Conservation (phyloP, 2,113 vertebrate species). For the Montifringilla adamsi region DNA sequence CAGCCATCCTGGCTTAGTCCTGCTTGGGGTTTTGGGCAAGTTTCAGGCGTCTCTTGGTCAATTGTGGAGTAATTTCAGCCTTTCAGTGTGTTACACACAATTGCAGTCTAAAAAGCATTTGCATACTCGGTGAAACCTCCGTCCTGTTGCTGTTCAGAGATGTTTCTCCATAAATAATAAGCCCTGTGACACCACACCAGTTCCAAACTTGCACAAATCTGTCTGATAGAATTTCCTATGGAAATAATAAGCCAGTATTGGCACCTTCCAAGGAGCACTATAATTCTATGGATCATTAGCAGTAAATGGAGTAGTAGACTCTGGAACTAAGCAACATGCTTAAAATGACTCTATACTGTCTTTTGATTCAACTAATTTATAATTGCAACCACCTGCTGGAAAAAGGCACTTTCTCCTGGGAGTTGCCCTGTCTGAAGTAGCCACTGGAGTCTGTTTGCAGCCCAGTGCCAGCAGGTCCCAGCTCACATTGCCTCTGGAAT, state of each 20-base stretch:
- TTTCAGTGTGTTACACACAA: not conserved
- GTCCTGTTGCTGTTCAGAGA: not conserved
- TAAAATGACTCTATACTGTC: not conserved
- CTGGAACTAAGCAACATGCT: not conserved
- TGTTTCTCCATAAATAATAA: not conserved
- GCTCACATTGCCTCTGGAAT: rapidly evolving
- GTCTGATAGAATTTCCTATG: not conserved
- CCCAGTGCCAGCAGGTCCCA: not conserved
- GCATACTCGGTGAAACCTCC: not conserved
- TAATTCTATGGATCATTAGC: not conserved
- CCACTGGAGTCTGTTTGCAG: not conserved
- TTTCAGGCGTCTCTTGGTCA: not conserved
- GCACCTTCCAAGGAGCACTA: not conserved
- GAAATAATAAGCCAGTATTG: not conserved
- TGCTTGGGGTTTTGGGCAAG: not conserved
- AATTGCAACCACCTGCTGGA: not conserved
- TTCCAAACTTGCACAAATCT: not conserved
- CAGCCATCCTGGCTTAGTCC: not conserved
- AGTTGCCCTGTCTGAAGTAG: not conserved
- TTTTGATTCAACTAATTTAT: not conserved
- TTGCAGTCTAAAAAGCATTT: not conserved
- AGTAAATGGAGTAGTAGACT: not conserved
- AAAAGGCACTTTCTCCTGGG: not conserved
- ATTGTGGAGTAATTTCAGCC: not conserved
- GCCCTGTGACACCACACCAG: not conserved